phyloP scores from a whole-genome alignment of 2,888 invertebrate genomes.

The Cephus spinipes region DNA sequence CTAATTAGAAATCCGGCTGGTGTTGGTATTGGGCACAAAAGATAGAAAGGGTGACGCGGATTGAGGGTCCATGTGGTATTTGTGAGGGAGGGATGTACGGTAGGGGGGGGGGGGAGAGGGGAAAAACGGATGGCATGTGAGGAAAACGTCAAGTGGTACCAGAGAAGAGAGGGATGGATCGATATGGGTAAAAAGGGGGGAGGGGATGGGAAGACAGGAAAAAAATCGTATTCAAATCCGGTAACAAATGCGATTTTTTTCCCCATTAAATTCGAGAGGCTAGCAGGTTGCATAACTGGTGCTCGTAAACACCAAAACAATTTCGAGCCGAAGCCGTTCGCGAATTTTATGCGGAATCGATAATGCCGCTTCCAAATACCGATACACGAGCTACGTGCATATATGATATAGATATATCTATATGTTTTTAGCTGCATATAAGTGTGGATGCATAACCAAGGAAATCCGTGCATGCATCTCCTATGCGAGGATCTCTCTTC shows the following conservation, averaged over 20 bases:
- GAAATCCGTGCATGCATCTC: not conserved
- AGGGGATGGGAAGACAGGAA: not conserved
- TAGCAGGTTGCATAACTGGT: slow-evolving; percentile 11
- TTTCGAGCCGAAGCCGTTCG: slow-evolving; percentile 28
- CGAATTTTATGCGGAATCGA: slow-evolving; percentile 45
- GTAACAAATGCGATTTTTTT: not conserved
- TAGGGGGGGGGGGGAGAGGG: not conserved
- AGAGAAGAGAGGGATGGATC: not conserved
- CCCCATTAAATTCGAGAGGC: not conserved
- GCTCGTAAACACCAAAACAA: slow-evolving; percentile 23
- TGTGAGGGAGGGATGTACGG: not conserved
- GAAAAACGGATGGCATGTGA: not conserved
- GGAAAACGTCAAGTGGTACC: not conserved
- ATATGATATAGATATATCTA: not conserved
- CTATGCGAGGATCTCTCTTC: not conserved
- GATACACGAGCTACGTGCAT: slow-evolving; percentile 20
- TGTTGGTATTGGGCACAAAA: not conserved
- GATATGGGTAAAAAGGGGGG: not conserved
- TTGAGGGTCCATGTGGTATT: slow-evolving; percentile 19
- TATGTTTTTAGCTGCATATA: not conserved
- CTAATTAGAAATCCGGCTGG: not conserved
- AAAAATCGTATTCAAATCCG: not conserved
- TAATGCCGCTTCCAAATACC: slow-evolving; percentile 23
- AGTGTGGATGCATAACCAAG: not conserved
- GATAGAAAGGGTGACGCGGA: not conserved